Evolutionary conservation across 2,113 vertebrate species (phyloP).

Genomic region (Cairina moschata): DNA sequence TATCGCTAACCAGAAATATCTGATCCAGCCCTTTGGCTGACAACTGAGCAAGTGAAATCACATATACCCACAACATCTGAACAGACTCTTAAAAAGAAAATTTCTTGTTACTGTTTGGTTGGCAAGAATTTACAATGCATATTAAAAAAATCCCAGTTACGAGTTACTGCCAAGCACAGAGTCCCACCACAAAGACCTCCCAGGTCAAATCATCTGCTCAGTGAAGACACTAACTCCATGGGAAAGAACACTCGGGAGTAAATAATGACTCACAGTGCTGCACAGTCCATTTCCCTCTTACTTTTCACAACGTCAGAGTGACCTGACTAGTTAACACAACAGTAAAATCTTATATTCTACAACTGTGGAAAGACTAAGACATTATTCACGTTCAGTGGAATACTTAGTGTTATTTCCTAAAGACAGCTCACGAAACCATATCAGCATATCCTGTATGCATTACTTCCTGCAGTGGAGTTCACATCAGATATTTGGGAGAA

Average conservation of each 20-base stretch:
- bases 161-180: neutral
- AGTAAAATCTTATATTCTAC: neutral
- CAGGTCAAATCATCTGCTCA: neutral
- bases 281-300: neutral
- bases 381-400: neutral
- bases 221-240: neutral
- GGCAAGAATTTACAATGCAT: neutral
- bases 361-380: neutral
- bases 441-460: fast-evolving
- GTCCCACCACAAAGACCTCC: neutral
- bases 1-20: neutral
- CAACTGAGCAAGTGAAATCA: neutral
- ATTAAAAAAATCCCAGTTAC: neutral
- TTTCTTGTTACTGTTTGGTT: neutral
- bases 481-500: neutral
- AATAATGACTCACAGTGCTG: neutral
- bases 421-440: neutral
- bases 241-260: neutral
- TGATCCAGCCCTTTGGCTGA: neutral
- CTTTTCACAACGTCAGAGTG: neutral
- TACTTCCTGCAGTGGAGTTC: neutral
- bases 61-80: fast-evolving
- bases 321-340: neutral
- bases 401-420: neutral
- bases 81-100: neutral